Evolutionary conservation across 2,113 vertebrate genomes (phyloP), one percentile per base, ranked within the genome.

Genomic region (Datnioides undecimradiatus): DNA sequence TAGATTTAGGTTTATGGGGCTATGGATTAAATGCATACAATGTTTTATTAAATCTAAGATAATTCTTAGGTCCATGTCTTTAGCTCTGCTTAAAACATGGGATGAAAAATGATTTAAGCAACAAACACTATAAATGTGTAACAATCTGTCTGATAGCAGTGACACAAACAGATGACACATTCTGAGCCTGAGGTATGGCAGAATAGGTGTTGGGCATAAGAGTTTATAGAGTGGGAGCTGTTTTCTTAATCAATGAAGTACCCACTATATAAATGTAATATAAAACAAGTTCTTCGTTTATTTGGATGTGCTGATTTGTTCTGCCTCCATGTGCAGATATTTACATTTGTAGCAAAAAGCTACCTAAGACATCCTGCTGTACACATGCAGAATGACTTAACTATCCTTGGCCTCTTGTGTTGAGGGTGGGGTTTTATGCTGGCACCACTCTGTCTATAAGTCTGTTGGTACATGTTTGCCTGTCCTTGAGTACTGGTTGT

Each of bases 371-470:
- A 75, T 87, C 72, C 67, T 0, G 14, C 71, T 76, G 46, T 27
- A 43, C 82, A 65, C 45, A 57, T 68, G 46, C 48, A 73, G 70
- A 69, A 69, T 27, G 57, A 62, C 73, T 71, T 58, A 62, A 54
- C 76, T 71, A 59, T 86, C 84, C 73, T 79, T 73, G 79, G 63
- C 67, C 80, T 46, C 70, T 59, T 55, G 45, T 81, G 58, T 54
- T 41, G 45, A 67, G 71, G 76, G 51, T 55, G 81, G 80, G 52
- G 80, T 71, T 84, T 73, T 13, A 73, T 51, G n/a, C 73, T 72
- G 85, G 79, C 89, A 90, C 83, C 80, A 52, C 33, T 87, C 79
- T 83, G 71, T 90, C 83, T 77, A 73, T 83, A 70, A 48, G 80
- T 84, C 78, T 88, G 80, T 86, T 78, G 75, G 29, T 86, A 63